These are phyloP conservation scores for Scaptomyza pallida DNA, from an alignment of 1,140 invertebrate species.

Conservation along the genomic window DNA sequence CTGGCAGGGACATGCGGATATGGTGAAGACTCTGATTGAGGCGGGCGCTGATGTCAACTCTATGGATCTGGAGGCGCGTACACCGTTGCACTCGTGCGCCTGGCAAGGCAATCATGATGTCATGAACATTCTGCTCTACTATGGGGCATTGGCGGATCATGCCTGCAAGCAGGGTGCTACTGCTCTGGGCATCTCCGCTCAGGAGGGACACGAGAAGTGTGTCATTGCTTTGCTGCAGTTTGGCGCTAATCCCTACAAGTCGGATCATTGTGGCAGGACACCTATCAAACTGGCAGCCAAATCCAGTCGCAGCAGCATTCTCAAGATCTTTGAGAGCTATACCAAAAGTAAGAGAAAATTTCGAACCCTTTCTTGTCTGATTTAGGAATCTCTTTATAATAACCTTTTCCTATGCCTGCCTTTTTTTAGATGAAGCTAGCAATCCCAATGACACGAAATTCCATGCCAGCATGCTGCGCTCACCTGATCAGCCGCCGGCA, in stretches of 20 bases:
- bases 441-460: conserved; percentile 81
- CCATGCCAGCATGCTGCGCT: conserved; percentile 80
- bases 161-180: conserved; percentile 97
- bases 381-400: conserved; percentile 48
- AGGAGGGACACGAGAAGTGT: conserved; percentile 96
- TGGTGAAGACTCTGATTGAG: conserved; percentile 93
- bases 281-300: conserved; percentile 86
- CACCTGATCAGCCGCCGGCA: conserved; percentile 80
- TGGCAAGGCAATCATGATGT: conserved; percentile 96
- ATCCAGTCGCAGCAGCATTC: conserved; percentile 84
- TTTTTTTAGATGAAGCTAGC: conserved; percentile 76
- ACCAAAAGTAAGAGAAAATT: conserved; percentile 78
- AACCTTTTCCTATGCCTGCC: conserved; percentile 17
- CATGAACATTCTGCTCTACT: conserved; percentile 91
- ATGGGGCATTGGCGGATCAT: conserved; percentile 92
- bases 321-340: conserved; percentile 83
- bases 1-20: conserved; percentile 92
- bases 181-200: conserved; percentile 92
- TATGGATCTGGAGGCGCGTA: conserved; percentile 94
- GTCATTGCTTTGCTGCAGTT: conserved; percentile 93
- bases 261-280: conserved; percentile 93
- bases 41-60: conserved; percentile 93
- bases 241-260: conserved; percentile 96
- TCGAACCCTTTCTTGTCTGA: not conserved
- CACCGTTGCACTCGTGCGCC: conserved; percentile 96